Evolutionary conservation across 2,888 invertebrate species (phyloP), one percentile per base, ranked within the genome.

Genomic region (Philereme transversata): DNA sequence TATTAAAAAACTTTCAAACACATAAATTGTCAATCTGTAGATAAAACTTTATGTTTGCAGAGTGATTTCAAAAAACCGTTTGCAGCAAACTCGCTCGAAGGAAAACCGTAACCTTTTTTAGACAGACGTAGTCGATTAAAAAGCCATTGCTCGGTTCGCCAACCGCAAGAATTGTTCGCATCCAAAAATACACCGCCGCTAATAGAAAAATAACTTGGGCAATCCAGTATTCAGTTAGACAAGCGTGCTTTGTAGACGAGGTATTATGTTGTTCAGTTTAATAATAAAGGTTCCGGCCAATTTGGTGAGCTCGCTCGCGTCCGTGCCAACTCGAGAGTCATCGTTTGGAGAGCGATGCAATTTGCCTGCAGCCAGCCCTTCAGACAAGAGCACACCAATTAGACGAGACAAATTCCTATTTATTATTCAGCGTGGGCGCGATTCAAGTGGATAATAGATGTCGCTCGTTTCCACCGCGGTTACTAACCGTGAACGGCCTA

Each of bases 351-450:
- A 86, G 86, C 76, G 77, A 74, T 81, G 84, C 86, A 88, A 86
- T 88, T 88, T 84, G 81, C 82, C 74, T 83, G 84, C 85, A 83
- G 79, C 77, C 70, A 74, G 76, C 75, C 75, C 83, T 83, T 72
- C 72, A 79, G 46, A 59, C 67, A 77, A 84, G 83, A 82, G 86
- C 79, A 74, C 80, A 80, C 88, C 89, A 89, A 90, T 89, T 90
- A 90, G 83, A 78, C 73, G 82, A 81, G 82, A 83, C 82, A 82
- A 84, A 86, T 84, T 83, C 78, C 77, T 77, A 83, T 87, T 88
- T 85, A 83, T 82, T 83, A 85, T 83, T 83, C 83, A 79, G 77
- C 73, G 79, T 81, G 76, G 78, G 79, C 73, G 74, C 76, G 66
- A 77, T 79, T 78, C 80, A 79, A 82, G 81, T 82, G 79, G 79